Base-by-base conservation (phyloP, 2,888 invertebrate genomes). In the Serrognathus titanus region DNA sequence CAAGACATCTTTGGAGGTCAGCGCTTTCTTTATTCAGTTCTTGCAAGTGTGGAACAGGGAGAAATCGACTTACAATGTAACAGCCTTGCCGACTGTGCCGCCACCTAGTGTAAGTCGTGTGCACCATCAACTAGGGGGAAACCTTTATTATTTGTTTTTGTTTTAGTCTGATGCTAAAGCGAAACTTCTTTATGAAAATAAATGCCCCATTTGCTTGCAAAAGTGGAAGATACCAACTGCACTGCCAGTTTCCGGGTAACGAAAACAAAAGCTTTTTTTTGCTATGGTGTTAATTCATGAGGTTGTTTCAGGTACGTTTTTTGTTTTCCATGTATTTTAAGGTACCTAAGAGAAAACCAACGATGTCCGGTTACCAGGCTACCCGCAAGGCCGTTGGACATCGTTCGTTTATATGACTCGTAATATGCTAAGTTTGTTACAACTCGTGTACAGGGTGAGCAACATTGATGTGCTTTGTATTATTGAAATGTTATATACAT, bases 11-110 rank as follows among this genome's bases (percentile, higher is more conserved):
- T 80, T 89, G 48, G 92, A 94, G 77, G 80, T 92, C 60, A 85
- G 87, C 16, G 92, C 94, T 13, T 95, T 95, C 76, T 88, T 87
- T 54, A 81, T 95, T 54, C 95, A 95, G 78, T 90, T 95, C 75
- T 79, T 94, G 58, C 89, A 92, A 66, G 91, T 90, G 85, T 95
- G 94, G 93, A 87, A 86, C 68, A 79, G 82, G 2, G 81, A 83
- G 64, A 83, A 83, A 66, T 79, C 82, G 16, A 79, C 81, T 55
- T 79, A 79, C 8, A 81, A 79, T 67, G 77, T 87, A 38, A 83
- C 81, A 5, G 79, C 81, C 7, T 77, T 85, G 16, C 82, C 84
- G n/a, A 79, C 80, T 64, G 83, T 84, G 1, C 72, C 74, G 56
- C 79, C 79, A 49, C 83, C 84, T 38, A 61, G 70, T 61, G 81